These are phyloP conservation scores for Blastobasis adustella DNA, from an alignment of 2,888 invertebrate species.

Conservation along the genomic window DNA sequence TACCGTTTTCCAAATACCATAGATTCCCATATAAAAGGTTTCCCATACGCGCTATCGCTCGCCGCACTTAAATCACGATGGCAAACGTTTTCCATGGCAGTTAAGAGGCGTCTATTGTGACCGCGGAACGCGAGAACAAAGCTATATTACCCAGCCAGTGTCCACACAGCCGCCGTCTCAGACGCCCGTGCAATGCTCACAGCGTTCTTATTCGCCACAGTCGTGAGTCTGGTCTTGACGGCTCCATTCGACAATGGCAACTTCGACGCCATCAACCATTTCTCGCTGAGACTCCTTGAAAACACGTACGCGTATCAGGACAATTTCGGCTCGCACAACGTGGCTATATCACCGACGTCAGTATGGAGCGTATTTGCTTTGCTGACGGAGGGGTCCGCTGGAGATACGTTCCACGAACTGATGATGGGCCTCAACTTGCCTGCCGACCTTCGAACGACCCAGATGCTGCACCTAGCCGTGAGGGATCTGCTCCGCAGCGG, in stretches of 20 bases:
- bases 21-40: constrained; percentile 9
- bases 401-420: constrained; percentile 55
- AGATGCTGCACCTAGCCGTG: constrained; percentile 44
- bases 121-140: constrained; percentile 42
- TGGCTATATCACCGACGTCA: constrained; percentile 57
- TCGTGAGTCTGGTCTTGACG: constrained; percentile 34
- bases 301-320: constrained; percentile 54
- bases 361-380: constrained; percentile 60
- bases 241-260: constrained; percentile 31
- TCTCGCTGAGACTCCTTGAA: constrained; percentile 49
- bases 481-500: constrained; percentile 36
- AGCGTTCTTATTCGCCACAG: constrained; percentile 24
- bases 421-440: constrained; percentile 45
- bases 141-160: neutral
- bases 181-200: constrained; percentile 33
- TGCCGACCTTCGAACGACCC: constrained; percentile 45
- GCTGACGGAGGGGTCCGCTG: constrained; percentile 57
- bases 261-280: constrained; percentile 47
- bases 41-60: constrained; percentile 5
- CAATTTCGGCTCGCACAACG: constrained; percentile 47
- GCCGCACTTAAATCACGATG: constrained; percentile 6
- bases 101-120: constrained; percentile 47
- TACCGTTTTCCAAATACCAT: constrained; percentile 1
- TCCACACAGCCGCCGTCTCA: neutral
- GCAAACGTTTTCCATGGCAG: constrained; percentile 44